Conservation (phyloP, 2,113 vertebrate species). For the Pundamilia nyererei region DNA sequence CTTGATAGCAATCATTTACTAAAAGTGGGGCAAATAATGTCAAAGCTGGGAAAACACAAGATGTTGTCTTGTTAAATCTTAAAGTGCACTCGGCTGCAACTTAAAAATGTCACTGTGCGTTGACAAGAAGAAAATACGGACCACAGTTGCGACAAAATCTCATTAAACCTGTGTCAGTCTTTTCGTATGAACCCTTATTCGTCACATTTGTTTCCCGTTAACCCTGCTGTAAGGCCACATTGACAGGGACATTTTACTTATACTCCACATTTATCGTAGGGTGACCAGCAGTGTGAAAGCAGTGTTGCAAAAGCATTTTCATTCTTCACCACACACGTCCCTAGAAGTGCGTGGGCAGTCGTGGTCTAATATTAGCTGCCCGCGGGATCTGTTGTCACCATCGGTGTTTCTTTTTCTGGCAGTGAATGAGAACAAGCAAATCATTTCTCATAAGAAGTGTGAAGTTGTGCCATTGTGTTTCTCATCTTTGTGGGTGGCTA, state of each 20-base stretch:
- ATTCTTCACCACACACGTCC: neutral
- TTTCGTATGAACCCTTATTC: neutral
- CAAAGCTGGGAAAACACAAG: neutral
- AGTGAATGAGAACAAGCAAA: neutral
- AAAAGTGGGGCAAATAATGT: neutral
- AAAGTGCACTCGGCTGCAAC: neutral
- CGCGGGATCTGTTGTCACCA: neutral
- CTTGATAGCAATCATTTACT: neutral
- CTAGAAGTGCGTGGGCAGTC: neutral
- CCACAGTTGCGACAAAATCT: neutral
- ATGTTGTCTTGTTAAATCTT: neutral
- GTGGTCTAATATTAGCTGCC: neutral
- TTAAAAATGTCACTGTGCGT: neutral
- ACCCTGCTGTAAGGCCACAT: neutral
- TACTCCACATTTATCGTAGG: neutral
- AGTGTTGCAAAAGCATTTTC: neutral
- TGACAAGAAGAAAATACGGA: neutral
- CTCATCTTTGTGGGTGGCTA: neutral
- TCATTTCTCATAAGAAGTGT: neutral
- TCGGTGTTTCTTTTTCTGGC: neutral
- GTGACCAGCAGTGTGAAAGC: neutral
- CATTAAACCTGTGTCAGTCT: constrained; percentile 3
- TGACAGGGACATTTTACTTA: neutral
- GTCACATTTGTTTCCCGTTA: neutral
- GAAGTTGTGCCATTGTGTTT: neutral